A percentile compares a stretch with the other conserved stretches of the same genome.
Conservation (phyloP, 1,140 invertebrate species). For the Brachionus manjavacas region DNA sequence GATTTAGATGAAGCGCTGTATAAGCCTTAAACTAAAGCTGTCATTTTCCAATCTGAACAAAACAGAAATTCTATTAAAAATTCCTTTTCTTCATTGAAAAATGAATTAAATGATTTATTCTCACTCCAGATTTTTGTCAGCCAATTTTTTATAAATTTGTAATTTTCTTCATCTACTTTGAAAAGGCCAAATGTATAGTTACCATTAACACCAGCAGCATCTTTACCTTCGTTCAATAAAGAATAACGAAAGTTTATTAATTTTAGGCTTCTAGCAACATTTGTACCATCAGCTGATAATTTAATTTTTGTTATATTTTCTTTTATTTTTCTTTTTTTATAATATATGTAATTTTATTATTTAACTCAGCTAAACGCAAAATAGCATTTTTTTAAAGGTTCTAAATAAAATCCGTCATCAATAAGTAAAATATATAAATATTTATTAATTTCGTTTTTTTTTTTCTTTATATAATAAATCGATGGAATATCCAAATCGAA, state of each 20-base stretch:
- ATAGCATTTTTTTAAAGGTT: no score
- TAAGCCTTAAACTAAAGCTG: no score
- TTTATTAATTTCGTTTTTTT: background rate
- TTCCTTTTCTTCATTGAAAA: background rate
- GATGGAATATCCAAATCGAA: background rate
- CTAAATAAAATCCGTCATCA: no score
- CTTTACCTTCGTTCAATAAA: background rate
- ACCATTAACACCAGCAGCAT: background rate
- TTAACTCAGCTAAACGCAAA: no score
- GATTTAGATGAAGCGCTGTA: no score
- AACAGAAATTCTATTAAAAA: background rate
- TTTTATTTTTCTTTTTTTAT: no score
- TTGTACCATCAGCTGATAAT: background rate
- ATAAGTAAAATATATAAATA: background rate
- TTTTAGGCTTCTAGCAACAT: background rate
- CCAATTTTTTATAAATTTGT: background rate
- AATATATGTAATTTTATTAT: no score
- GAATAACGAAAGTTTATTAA: background rate
- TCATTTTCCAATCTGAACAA: slow-evolving; percentile 7
- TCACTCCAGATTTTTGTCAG: background rate
- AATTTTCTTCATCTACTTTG: background rate
- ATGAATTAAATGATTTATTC: background rate
- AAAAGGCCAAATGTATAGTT: background rate
- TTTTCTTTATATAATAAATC: background rate
- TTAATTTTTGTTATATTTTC: background rate